Base-by-base conservation (phyloP, 2,888 invertebrate species). In the Dolichomitus sp. region DNA sequence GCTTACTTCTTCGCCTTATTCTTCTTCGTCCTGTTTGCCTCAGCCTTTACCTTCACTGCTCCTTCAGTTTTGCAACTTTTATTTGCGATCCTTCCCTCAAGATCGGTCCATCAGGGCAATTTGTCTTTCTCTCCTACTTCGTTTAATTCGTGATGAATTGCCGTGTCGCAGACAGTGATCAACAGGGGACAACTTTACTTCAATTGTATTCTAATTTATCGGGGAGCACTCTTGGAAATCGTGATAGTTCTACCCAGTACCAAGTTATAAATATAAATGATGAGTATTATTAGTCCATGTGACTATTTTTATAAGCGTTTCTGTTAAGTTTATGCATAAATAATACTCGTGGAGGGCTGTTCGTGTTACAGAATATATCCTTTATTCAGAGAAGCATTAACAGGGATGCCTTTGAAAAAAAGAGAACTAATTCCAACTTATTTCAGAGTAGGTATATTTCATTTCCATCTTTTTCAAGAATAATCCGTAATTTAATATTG, bases 1-100 rank as follows among this genome's bases (percentile, higher is more conserved):
- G 63, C 48, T 73, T 75, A 78, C 65, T 69, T 59, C 61, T 87
- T 87, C 87, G 87, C 88, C 87, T 87, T 88, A 87, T 86, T 87
- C 85, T 87, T 89, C 88, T 88, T 88, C 70, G 57, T 79, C 37
- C 54, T 45, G 70, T 63, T 61, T 5, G 33, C 52, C 54, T 65
- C 61, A 37, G 70, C 61, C 61, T 70, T 61, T 42, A 40, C 73
- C 23, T n/a, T 23, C 17, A 7, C n/a, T 27, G n/a, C 42, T 61
- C 37, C 19, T 37, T 33, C 61, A 19, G 61, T 19, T 61, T 37
- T 61, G 37, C 61, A 61, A 37, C 37, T 61, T 57, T 61, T 61
- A 61, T 61, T 61, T 61, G 19, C 19, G 33, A 73, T 30, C 37
- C 72, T 40, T 48, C 12, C 40, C 59, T 42, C 40, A 23, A 57